Percentiles rank a stretch among this genome's conserved stretches.
These are phyloP conservation scores for Microctonus hyperodae DNA, from an alignment of 2,888 invertebrate genomes.

Conservation along the genomic window DNA sequence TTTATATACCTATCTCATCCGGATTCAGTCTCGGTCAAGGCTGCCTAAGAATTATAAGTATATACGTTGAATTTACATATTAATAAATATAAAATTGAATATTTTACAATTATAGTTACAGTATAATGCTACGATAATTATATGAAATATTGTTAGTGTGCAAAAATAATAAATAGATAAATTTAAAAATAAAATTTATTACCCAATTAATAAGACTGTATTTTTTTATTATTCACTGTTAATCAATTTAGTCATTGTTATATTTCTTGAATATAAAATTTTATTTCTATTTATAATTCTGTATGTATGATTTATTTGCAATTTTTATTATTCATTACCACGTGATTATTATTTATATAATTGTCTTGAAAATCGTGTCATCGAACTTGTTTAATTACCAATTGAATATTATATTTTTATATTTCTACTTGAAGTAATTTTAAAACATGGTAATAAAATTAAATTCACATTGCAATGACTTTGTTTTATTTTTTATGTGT, in stretches of 20 bases:
- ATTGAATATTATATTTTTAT: not conserved
- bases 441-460: not conserved
- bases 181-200: not conserved
- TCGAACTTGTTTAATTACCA: not conserved
- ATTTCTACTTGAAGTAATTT: not conserved
- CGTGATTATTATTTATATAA: not conserved
- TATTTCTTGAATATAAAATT: not conserved
- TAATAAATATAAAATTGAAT: not conserved
- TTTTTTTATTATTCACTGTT: not conserved
- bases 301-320: not conserved
- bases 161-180: not conserved
- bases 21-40: conserved; percentile 32
- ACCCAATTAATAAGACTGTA: not conserved
- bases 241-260: not conserved
- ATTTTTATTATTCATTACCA: not conserved
- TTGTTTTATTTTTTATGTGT: not conserved
- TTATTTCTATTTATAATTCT: not conserved
- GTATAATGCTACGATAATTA: not conserved
- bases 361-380: not conserved
- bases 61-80: not conserved
- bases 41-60: conserved; percentile 9
- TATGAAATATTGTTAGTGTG: not conserved
- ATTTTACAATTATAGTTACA: not conserved
- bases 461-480: not conserved
- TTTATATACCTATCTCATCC: conserved; percentile 8